Conservation (phyloP, 2,888 invertebrate species). For the Tetrapedia diversipes region DNA sequence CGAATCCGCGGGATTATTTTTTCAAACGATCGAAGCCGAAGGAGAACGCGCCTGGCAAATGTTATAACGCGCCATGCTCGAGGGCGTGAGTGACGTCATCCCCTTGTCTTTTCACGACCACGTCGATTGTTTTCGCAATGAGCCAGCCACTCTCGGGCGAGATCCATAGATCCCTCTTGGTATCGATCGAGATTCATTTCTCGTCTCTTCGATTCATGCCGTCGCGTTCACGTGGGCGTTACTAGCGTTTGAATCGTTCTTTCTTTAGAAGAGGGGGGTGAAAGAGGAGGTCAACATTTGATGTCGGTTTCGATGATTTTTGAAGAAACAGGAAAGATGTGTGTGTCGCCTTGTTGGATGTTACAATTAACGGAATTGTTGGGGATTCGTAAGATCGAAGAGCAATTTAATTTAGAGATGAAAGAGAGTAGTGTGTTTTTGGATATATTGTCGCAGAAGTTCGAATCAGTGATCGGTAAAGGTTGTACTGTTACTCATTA, state of each 20-base stretch:
- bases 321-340: too few relatives aligned
- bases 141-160: background rate
- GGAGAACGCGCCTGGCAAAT: slow-evolving; percentile 65
- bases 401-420: too few relatives aligned
- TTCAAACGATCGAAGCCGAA: slow-evolving; percentile 59
- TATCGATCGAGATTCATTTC: background rate
- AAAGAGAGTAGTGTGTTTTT: too few relatives aligned
- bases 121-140: slow-evolving; percentile 45
- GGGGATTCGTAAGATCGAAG: too few relatives aligned
- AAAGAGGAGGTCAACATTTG: too few relatives aligned
- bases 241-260: background rate
- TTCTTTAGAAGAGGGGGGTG: too few relatives aligned
- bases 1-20: slow-evolving; percentile 71
- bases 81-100: slow-evolving; percentile 64
- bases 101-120: slow-evolving; percentile 50
- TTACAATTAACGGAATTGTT: too few relatives aligned
- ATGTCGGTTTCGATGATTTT: too few relatives aligned
- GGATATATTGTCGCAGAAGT: too few relatives aligned
- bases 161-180: background rate
- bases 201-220: background rate
- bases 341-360: too few relatives aligned
- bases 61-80: slow-evolving; percentile 44
- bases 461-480: too few relatives aligned
- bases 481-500: too few relatives aligned
- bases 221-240: background rate